Evolutionary conservation across 1,140 invertebrate genomes (phyloP).

Genomic region (Philaenus spumarius): DNA sequence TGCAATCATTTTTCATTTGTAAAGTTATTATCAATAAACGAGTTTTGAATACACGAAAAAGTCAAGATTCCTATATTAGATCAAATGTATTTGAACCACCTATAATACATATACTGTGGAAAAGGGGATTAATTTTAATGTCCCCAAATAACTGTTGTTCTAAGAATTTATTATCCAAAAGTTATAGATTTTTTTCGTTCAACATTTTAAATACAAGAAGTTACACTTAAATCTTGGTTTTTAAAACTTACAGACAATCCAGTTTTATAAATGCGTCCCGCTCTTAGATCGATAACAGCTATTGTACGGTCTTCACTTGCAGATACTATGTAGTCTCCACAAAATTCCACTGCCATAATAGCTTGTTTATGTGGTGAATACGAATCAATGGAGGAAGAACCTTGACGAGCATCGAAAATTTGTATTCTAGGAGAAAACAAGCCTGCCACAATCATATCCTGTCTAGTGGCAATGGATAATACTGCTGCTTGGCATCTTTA

Average conservation of each 20-base stretch:
- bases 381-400: background rate
- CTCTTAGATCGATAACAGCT: constrained; percentile 11
- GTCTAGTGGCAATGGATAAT: background rate
- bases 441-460: background rate
- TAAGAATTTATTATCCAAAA: no score
- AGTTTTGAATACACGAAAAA: no score
- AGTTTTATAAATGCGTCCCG: background rate
- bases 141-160: no score
- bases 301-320: constrained; percentile 16
- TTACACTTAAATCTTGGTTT: no score
- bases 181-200: no score
- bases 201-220: no score
- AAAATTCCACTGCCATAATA: background rate
- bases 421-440: background rate
- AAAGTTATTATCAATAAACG: no score
- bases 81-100: no score
- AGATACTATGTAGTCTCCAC: constrained; percentile 11
- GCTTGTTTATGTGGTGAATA: background rate
- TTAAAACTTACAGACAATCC: background rate
- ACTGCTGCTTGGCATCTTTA: constrained; percentile 3
- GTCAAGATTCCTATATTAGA: no score
- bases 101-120: no score
- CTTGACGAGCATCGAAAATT: background rate
- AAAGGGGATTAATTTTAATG: no score
- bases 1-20: no score